Base-by-base conservation (phyloP, 2,888 invertebrate genomes). In the Pheosia gnoma region DNA sequence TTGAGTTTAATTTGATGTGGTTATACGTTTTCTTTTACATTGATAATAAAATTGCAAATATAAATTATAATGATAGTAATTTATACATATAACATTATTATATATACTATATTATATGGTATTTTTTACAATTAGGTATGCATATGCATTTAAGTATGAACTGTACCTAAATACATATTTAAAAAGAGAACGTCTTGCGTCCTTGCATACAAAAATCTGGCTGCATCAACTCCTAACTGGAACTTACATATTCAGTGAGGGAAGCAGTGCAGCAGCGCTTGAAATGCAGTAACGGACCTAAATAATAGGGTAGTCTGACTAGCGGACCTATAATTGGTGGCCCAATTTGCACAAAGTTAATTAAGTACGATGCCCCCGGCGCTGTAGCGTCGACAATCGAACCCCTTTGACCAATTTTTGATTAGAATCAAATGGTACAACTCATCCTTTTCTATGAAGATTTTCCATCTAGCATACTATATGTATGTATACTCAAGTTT, bases 251-350 rank as follows among this genome's bases (percentile, higher is more conserved):
- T 45, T 45, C 49, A 9, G n/a, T 51, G 6, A 7, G 25, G 51
- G 47, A n/a, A 3, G 11, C 41, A 11, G 45, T 41, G 39, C 43
- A 51, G n/a, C 56, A 47, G 64, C 60, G 37, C 59, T 69, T 54
- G 71, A 69, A 71, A 66, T 61, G 54, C 66, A 47, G 63, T 64
- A 56, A 61, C 52, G 9, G 45, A 38, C 2, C 51, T 53, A 69
- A 74, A 76, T 74, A 59, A 74, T 59, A 74, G 74, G 62, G 68
- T 49, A 55, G 41, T 13, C 54, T 53, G 47, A 47, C 58, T 45
- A 45, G 38, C 57, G 49, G 51, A 64, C 55, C 74, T 74, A 58
- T 74, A 77, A 74, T 74, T 66, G 71, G 59, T 36, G 60, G 41
- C 45, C 37, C 58, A 54, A 64, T 62, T 68, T 59, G 61, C 58